A percentile compares a stretch with the other conserved stretches of the same genome.
Conservation (phyloP, 2,797 vertebrate genomes). For the Knipowitschia caucasica region DNA sequence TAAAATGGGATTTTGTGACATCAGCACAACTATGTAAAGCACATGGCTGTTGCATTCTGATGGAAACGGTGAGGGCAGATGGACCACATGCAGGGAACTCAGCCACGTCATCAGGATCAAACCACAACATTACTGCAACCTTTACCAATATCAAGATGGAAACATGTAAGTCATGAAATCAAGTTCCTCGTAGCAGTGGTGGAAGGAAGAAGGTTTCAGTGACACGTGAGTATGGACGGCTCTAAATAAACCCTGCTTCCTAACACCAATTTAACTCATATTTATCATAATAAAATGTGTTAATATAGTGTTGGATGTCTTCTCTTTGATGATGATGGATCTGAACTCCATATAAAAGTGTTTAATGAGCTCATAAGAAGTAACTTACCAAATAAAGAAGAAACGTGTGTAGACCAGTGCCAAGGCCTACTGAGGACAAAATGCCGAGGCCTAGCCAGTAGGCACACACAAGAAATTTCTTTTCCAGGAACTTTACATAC, state of each 20-base stretch:
- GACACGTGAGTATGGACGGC: conserved; percentile 18
- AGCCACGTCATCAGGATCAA: conserved; percentile 44
- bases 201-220: conserved; percentile 22
- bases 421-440: conserved; percentile 95
- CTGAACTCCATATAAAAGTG: background rate
- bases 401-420: conserved; percentile 97
- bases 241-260: background rate
- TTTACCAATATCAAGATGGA: conserved; percentile 44
- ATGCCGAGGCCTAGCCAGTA: conserved; percentile 99
- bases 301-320: too few species aligned
- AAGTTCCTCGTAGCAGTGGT: conserved; percentile 6
- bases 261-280: too few species aligned
- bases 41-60: conserved; percentile 37
- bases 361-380: conserved; percentile 28
- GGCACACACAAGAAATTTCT: conserved; percentile 92
- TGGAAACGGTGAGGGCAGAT: conserved; percentile 54
- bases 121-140: conserved; percentile 21
- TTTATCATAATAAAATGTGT: too few species aligned
- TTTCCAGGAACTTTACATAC: conserved; percentile 92
- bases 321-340: background rate
- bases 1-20: background rate
- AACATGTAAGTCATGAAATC: conserved; percentile 39
- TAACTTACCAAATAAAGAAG: conserved; percentile 98
- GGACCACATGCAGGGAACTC: conserved; percentile 35
- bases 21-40: conserved; percentile 16